Evolutionary conservation across 1,140 invertebrate species (phyloP).

Genomic region (Drosophila tropicalis): DNA sequence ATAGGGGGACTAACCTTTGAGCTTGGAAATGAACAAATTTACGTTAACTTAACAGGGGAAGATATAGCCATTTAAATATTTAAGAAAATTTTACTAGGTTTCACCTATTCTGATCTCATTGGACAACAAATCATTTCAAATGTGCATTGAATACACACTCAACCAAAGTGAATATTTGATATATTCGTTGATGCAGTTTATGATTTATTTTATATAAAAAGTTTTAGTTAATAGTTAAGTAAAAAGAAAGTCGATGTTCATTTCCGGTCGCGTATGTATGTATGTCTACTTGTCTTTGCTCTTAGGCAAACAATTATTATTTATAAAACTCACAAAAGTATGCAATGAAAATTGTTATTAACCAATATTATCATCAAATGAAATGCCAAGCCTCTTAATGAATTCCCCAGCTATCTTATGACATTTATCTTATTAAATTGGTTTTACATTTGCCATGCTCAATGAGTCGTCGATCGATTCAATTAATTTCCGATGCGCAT

Average conservation of each 20-base stretch:
- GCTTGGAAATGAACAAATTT: background rate
- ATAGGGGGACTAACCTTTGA: background rate
- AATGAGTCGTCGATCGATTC: conserved; percentile 44
- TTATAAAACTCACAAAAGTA: too few relatives aligned
- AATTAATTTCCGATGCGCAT: conserved; percentile 40
- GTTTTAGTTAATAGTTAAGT: too few relatives aligned
- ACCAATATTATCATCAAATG: conserved; percentile 1
- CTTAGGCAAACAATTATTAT: too few relatives aligned
- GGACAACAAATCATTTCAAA: too few relatives aligned
- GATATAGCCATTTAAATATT: background rate
- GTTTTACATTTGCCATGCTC: background rate
- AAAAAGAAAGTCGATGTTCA: too few relatives aligned
- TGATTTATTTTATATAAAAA: too few relatives aligned
- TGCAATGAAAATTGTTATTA: background rate
- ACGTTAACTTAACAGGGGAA: background rate
- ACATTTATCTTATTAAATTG: conserved; percentile 5
- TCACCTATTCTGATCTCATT: too few relatives aligned
- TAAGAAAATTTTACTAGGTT: background rate
- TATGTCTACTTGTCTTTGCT: too few relatives aligned
- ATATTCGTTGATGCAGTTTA: too few relatives aligned
- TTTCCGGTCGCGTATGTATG: too few relatives aligned
- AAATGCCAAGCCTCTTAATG: background rate
- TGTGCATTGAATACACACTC: too few relatives aligned
- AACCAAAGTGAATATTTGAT: too few relatives aligned
- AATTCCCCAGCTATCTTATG: background rate